Percentiles rank a stretch among this genome's conserved stretches.
Evolutionary conservation across 2,113 vertebrate species (phyloP).

Genomic region (Labeo rohita): DNA sequence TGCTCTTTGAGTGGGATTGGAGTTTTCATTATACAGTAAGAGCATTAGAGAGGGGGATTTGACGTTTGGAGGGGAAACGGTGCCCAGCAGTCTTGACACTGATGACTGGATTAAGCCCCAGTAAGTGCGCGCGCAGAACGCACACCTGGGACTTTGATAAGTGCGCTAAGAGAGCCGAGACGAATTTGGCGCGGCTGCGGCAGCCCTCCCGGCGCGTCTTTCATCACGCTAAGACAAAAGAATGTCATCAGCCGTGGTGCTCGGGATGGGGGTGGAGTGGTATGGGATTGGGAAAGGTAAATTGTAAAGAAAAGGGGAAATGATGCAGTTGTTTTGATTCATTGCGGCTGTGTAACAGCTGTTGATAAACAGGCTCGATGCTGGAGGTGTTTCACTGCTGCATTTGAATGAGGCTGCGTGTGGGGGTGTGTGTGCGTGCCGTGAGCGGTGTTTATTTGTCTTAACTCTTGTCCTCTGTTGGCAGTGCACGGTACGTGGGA

Average conservation of each 20-base stretch:
- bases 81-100: constrained; percentile 35
- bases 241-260: constrained; percentile 8
- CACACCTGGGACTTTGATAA: constrained; percentile 41
- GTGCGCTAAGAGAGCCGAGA: constrained; percentile 2
- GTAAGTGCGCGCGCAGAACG: constrained; percentile 22
- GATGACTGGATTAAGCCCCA: constrained; percentile 52
- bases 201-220: neutral
- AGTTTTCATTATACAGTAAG: constrained; percentile 56
- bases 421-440: neutral
- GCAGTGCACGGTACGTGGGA: constrained; percentile 99
- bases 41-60: constrained; percentile 39
- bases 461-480: constrained; percentile 84
- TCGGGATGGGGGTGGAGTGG: neutral
- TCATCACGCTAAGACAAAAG: constrained; percentile 38
- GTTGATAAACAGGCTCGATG: neutral
- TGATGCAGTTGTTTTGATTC: constrained; percentile 36
- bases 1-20: constrained; percentile 52
- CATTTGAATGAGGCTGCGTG: constrained; percentile 28
- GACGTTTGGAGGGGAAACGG: neutral
- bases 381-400: constrained; percentile 26
- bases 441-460: constrained; percentile 54
- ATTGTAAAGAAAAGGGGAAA: constrained; percentile 23
- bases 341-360: constrained; percentile 12
- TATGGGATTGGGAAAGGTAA: constrained; percentile 15
- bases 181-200: neutral